Evolutionary conservation across 2,797 vertebrate species (phyloP).

Genomic region (Nasua narica): DNA sequence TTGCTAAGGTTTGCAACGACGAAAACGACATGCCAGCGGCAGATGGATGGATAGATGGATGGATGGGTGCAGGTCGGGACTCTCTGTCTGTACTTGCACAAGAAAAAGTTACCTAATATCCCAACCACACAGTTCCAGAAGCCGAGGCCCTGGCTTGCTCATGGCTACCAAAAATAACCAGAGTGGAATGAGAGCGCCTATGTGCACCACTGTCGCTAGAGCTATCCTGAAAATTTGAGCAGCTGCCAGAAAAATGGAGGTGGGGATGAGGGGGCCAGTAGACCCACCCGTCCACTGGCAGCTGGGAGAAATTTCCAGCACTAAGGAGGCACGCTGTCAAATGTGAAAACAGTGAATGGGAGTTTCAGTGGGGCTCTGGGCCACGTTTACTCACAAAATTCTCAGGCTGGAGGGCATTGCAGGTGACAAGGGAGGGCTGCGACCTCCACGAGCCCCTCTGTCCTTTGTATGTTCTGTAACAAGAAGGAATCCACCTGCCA

Average conservation of each 20-base stretch:
- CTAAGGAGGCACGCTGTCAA: not conserved
- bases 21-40: not conserved
- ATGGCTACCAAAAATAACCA: slow-evolving; percentile 50
- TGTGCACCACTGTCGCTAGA: not conserved
- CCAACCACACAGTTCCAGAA: not conserved
- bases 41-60: not conserved
- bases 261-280: slow-evolving; percentile 51
- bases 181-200: slow-evolving; percentile 18
- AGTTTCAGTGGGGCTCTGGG: slow-evolving; percentile 55
- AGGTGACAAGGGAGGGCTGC: not conserved
- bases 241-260: slow-evolving; percentile 62
- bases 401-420: not conserved
- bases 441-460: not conserved
- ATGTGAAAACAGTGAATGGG: slow-evolving; percentile 58
- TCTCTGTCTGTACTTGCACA: slow-evolving; percentile 2
- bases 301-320: slow-evolving; percentile 78
- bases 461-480: not conserved
- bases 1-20: not conserved
- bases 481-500: not conserved
- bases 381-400: slow-evolving; percentile 35
- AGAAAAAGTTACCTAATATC: slow-evolving; percentile 53
- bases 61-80: not conserved
- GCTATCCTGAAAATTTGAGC: slow-evolving; percentile 61
- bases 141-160: not conserved
- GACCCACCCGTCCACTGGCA: slow-evolving; percentile 72